Evolutionary conservation across 2,888 invertebrate genomes (phyloP).

Genomic region (Proisotoma minuta): DNA sequence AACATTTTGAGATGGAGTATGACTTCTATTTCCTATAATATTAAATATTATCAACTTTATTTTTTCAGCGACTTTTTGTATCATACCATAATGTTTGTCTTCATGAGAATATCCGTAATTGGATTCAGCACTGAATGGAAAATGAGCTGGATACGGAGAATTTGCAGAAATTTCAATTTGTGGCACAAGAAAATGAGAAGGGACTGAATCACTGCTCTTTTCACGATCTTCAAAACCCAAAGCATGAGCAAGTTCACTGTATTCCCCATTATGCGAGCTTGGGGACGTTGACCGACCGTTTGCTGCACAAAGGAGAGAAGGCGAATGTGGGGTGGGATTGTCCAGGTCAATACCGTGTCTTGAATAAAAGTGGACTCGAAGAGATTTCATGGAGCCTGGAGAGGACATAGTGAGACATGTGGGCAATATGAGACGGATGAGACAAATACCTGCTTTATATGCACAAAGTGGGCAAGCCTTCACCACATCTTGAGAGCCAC

Average conservation of each 20-base stretch:
- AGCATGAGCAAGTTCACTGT: constrained; percentile 47
- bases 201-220: constrained; percentile 54
- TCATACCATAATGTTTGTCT: constrained; percentile 21
- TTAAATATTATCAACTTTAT: too few species aligned
- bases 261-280: constrained; percentile 40
- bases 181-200: constrained; percentile 78
- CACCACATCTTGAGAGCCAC: constrained; percentile 78
- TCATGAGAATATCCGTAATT: constrained; percentile 43
- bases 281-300: constrained; percentile 34
- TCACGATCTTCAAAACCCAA: constrained; percentile 47
- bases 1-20: constrained; percentile 50
- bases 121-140: constrained; percentile 44
- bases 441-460: constrained; percentile 63
- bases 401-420: too few species aligned
- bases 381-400: constrained; percentile 73
- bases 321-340: constrained; percentile 67
- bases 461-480: constrained; percentile 86
- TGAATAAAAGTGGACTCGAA: constrained; percentile 83
- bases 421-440: too few species aligned
- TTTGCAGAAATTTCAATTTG: constrained; percentile 75
- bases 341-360: constrained; percentile 85
- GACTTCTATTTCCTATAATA: constrained; percentile 54
- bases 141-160: constrained; percentile 45
- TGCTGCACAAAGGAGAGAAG: constrained; percentile 36
- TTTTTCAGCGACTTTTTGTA: too few species aligned